A percentile compares a stretch with the other conserved stretches of the same genome.
Conservation (phyloP, 37 sponge, comb jelly and placozoan species). For the Agelas oroides region DNA sequence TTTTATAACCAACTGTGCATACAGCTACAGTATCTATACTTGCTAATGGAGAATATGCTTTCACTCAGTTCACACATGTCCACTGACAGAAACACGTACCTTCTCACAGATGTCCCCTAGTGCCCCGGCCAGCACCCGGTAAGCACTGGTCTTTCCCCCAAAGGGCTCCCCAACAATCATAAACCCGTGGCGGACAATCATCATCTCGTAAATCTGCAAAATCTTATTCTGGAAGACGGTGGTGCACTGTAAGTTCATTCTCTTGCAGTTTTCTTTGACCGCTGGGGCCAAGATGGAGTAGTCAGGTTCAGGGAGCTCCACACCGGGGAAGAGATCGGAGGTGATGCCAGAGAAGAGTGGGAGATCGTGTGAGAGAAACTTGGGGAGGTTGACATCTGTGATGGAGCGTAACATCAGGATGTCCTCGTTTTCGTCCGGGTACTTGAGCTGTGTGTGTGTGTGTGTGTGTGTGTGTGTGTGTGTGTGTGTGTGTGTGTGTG, state of each 20-base stretch:
- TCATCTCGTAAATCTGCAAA: slow-evolving; percentile 98
- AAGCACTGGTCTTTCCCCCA: slow-evolving; percentile 98
- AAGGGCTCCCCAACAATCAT: slow-evolving; percentile 99
- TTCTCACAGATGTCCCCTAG: slow-evolving; percentile 93
- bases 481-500: no score
- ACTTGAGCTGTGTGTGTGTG: slow-evolving; percentile 71
- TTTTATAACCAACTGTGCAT: no score
- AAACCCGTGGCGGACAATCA: slow-evolving; percentile 99
- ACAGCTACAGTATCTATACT: no score
- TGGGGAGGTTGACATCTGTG: slow-evolving; percentile 97
- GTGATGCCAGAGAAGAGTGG: slow-evolving; percentile 98
- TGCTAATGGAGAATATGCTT: no score
- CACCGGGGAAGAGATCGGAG: slow-evolving; percentile 97
- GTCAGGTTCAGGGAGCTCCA: slow-evolving; percentile 94
- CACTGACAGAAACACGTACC: no score
- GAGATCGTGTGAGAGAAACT: slow-evolving; percentile 95
- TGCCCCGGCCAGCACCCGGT: slow-evolving; percentile 93
- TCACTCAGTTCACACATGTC: no score
- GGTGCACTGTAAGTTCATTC: slow-evolving; percentile 91
- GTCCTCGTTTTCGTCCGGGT: slow-evolving; percentile 98
- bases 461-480: no score
- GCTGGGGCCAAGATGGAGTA: slow-evolving; percentile 87
- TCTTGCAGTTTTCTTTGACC: slow-evolving; percentile 80
- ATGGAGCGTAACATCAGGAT: slow-evolving; percentile 96
- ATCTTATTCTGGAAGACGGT: slow-evolving; percentile 87